phyloP scores from a whole-genome alignment of 1,140 invertebrate genomes.

The Pseudomyrmex sp. region DNA sequence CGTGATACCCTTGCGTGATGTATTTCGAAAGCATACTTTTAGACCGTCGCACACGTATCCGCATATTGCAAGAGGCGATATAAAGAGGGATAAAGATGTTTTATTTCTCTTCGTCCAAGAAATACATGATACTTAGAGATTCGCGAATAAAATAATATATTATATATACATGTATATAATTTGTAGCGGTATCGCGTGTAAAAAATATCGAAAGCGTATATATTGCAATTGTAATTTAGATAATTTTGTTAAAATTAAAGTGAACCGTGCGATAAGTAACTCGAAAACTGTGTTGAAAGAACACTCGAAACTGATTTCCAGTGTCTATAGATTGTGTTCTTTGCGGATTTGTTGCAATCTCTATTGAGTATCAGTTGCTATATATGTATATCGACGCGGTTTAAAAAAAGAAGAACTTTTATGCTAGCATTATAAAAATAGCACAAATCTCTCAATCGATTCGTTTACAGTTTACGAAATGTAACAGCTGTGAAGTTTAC shows the following conservation, averaged over 20 bases:
- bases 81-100: not conserved
- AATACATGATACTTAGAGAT: constrained; percentile 4
- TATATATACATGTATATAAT: constrained; percentile 3
- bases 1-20: constrained; percentile 30
- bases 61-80: not conserved
- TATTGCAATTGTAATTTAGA: not conserved
- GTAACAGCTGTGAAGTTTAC: not conserved
- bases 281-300: not conserved
- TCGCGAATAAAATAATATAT: not conserved
- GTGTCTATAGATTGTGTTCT: not conserved
- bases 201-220: not conserved
- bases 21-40: constrained; percentile 47
- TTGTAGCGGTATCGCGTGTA: not conserved
- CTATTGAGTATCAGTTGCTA: too few relatives aligned
- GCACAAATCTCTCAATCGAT: not conserved
- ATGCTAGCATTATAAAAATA: not conserved
- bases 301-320: constrained; percentile 4
- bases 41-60: constrained; percentile 29
- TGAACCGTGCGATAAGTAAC: not conserved
- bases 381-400: too few relatives aligned
- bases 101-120: not conserved
- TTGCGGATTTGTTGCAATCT: not conserved
- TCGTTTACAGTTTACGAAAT: not conserved
- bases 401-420: not conserved
- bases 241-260: not conserved